Conservation (phyloP, 2,113 vertebrate species). For the Lethenteron reissneri region DNA sequence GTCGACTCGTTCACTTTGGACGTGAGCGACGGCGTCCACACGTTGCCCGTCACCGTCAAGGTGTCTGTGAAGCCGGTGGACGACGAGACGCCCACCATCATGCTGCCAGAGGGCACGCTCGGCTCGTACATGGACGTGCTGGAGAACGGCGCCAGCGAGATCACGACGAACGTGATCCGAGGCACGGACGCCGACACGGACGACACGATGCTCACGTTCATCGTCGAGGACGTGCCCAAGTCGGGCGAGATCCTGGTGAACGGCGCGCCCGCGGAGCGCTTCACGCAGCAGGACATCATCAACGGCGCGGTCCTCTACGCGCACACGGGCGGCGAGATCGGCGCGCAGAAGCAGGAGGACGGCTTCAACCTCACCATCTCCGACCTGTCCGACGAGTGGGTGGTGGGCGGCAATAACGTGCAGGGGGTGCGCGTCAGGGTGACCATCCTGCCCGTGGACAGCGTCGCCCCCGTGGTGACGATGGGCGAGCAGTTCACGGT, state of each 20-base stretch:
- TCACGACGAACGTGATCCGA: slow-evolving; percentile 16
- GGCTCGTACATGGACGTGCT: slow-evolving; percentile 18
- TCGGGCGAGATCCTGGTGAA: slow-evolving; percentile 18
- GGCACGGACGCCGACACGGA: slow-evolving; percentile 16
- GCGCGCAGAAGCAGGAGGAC: slow-evolving; percentile 17
- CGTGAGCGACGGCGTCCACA: slow-evolving; percentile 20
- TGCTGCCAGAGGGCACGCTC: slow-evolving; percentile 13
- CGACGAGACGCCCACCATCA: slow-evolving; percentile 15
- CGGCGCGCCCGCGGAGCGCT: slow-evolving; percentile 15
- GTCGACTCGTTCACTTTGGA: slow-evolving; percentile 20
- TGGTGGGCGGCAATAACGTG: slow-evolving; percentile 16
- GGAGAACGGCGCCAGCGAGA: slow-evolving; percentile 20
- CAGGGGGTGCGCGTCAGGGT: slow-evolving; percentile 18
- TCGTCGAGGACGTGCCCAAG: slow-evolving; percentile 19
- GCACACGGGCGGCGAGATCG: slow-evolving; percentile 23
- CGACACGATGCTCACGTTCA: slow-evolving; percentile 18
- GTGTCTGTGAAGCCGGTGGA: slow-evolving; percentile 17
- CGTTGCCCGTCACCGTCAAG: slow-evolving; percentile 17
- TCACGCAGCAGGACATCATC: slow-evolving; percentile 23
- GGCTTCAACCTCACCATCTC: slow-evolving; percentile 21
- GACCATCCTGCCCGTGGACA: slow-evolving; percentile 21
- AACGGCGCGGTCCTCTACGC: slow-evolving; percentile 17
- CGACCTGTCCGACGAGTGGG: slow-evolving; percentile 15
- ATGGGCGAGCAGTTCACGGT: slow-evolving; percentile 27
- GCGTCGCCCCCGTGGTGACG: slow-evolving; percentile 27